Conservation (phyloP, 2,888 invertebrate species). For the Anthophora plumipes region DNA sequence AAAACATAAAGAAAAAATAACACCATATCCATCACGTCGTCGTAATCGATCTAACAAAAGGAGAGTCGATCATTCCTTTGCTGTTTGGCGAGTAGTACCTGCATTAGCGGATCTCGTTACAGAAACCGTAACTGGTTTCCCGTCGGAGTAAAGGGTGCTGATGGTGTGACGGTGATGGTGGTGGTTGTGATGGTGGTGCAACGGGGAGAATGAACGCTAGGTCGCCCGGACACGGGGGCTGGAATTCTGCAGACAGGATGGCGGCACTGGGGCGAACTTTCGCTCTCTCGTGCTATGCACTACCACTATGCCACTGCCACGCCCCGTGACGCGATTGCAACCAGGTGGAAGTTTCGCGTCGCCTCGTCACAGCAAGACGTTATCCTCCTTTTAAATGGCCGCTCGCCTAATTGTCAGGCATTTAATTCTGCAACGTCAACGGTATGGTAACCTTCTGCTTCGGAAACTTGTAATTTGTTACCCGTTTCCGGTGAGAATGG, state of each 20-base stretch:
- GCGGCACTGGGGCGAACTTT: slow-evolving; percentile 78
- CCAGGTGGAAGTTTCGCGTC: slow-evolving; percentile 48
- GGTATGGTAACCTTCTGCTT: background rate
- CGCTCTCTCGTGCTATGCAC: slow-evolving; percentile 74
- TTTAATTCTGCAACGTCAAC: slow-evolving; percentile 31
- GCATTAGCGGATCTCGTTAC: slow-evolving; percentile 50
- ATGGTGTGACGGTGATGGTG: slow-evolving; percentile 10
- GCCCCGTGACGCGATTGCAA: slow-evolving; percentile 54
- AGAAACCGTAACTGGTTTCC: slow-evolving; percentile 46
- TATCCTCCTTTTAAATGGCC: slow-evolving; percentile 36
- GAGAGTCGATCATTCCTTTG: slow-evolving; percentile 17
- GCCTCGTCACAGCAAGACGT: background rate
- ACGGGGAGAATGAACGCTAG: slow-evolving; percentile 59
- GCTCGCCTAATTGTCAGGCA: slow-evolving; percentile 11
- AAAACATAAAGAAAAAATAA: background rate
- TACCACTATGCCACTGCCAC: slow-evolving; percentile 71
- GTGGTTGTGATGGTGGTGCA: slow-evolving; percentile 33
- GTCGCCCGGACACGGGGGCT: slow-evolving; percentile 66
- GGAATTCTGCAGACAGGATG: slow-evolving; percentile 80
- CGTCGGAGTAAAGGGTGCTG: background rate
- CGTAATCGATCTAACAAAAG: slow-evolving; percentile 47
- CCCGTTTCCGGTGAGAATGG: no score
- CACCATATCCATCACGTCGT: background rate
- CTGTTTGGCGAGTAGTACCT: slow-evolving; percentile 27
- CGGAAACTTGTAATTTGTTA: background rate